These are phyloP conservation scores for Drosophila fuyamai DNA, from an alignment of 1,140 invertebrate species.

Conservation along the genomic window DNA sequence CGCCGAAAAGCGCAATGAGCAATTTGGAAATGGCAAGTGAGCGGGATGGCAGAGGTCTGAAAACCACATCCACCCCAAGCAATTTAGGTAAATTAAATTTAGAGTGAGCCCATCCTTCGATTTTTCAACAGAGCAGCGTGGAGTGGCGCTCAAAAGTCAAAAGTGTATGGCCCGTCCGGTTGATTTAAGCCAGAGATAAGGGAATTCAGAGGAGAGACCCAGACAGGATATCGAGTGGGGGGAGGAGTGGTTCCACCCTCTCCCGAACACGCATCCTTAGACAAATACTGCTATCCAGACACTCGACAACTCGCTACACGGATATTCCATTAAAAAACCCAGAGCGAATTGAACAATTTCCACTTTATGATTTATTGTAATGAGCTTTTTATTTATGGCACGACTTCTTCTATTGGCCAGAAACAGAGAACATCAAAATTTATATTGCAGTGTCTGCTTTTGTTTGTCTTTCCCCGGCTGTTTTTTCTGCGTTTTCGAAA, in stretches of 20 bases:
- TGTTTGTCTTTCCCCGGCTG: conserved; percentile 26
- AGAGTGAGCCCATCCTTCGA: conserved; percentile 71
- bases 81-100: conserved; percentile 83
- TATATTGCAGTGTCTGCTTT: conserved; percentile 28
- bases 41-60: conserved; percentile 8
- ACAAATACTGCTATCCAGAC: conserved; percentile 60
- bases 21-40: conserved; percentile 42
- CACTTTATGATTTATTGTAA: conserved; percentile 81
- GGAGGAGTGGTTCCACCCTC: conserved; percentile 1
- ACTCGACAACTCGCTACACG: conserved; percentile 59
- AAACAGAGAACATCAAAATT: conserved; percentile 23
- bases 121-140: conserved; percentile 14
- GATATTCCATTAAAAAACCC: conserved; percentile 70
- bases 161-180: conserved; percentile 46
- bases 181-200: conserved; percentile 66
- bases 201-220: conserved; percentile 8
- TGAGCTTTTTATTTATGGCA: conserved; percentile 79
- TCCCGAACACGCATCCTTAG: conserved; percentile 58
- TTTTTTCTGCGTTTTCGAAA: conserved; percentile 61
- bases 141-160: conserved; percentile 59
- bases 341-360: conserved; percentile 72
- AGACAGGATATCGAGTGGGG: conserved; percentile 16
- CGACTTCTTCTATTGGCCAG: conserved; percentile 47
- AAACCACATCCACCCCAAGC: conserved; percentile 36
- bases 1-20: conserved; percentile 76